These are phyloP conservation scores for Crypturellus undulatus DNA, from an alignment of 2,113 vertebrate genomes.

Conservation along the genomic window DNA sequence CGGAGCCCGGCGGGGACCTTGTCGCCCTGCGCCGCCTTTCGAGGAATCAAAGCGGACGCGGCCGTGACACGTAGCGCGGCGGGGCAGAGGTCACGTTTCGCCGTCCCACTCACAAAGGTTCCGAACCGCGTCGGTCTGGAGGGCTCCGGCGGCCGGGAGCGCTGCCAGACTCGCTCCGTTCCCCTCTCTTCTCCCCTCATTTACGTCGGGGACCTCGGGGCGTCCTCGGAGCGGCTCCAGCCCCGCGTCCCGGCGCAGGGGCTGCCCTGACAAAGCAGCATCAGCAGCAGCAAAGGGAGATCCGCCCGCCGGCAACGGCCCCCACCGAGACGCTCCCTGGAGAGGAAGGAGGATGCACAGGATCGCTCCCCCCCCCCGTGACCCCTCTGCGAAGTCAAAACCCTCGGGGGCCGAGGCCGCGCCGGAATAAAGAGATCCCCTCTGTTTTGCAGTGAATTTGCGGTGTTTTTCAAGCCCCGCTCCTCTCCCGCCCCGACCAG, in stretches of 20 bases:
- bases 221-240: background rate
- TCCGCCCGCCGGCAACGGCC: accelerated
- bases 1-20: conserved; percentile 70
- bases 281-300: background rate
- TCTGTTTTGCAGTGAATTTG: background rate
- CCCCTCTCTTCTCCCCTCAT: background rate
- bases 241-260: background rate
- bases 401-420: background rate
- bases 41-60: conserved; percentile 77
- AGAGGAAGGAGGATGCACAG: too few species aligned
- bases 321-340: too few species aligned
- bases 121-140: conserved; percentile 71
- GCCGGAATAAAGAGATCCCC: background rate
- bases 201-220: background rate
- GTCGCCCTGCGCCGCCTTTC: conserved; percentile 75
- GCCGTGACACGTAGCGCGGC: conserved; percentile 72
- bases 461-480: background rate
- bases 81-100: conserved; percentile 78
- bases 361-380: too few species aligned
- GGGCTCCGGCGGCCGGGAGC: conserved; percentile 32
- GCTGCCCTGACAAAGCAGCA: background rate
- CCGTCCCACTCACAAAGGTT: conserved; percentile 74
- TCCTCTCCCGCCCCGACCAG: background rate
- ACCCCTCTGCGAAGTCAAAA: too few species aligned
- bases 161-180: conserved; percentile 32